Evolutionary conservation across 2,888 invertebrate species (phyloP), one percentile per base, ranked within the genome.

Genomic region (Gymnoscelis rufifasciata): DNA sequence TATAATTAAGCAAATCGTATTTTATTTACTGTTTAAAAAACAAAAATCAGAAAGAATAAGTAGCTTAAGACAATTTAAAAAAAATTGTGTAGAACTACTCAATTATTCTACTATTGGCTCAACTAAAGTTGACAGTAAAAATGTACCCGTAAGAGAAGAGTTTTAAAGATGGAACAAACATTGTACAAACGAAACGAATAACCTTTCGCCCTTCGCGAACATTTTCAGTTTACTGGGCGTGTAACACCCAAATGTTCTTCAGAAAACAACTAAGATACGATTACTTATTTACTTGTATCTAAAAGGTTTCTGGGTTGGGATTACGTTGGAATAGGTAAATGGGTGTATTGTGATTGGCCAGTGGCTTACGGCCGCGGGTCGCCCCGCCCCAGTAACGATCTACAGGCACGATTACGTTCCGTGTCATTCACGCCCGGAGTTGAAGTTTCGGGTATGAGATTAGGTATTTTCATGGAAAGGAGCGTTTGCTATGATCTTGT

Each of bases 351-450:
- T 62, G 72, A 78, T 79, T 79, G 78, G 78, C 64, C 71, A 67
- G 45, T 36, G 51, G 47, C 40, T 43, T 33, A 33, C 45, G 41
- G 43, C 43, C 47, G 41, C 42, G 23, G 54, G 59, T 57, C 67
- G 58, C 78, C 83, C 74, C 78, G 83, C 82, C 82, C 80, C 72
- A 42, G 41, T 69, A 67, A 65, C 78, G 75, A 80, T 78, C 74
- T 70, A 66, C 65, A 68, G 78, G 76, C 69, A 38, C 26, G 47
- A 45, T 40, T 28, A 19, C 19, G 47, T 39, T 40, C 23, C 36
- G 38, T 47, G 48, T 54, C 53, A 51, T 52, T 56, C 47, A 33
- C 52, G 47, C 51, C 52, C 45, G 38, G 42, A n/a, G 7, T 7
- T 2, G 26, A 33, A 39, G 45, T 45, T 52, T 54, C 38, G 48